These are phyloP conservation scores for Tricholaema leucomelas DNA, from an alignment of 2,113 vertebrate genomes.

Conservation along the genomic window DNA sequence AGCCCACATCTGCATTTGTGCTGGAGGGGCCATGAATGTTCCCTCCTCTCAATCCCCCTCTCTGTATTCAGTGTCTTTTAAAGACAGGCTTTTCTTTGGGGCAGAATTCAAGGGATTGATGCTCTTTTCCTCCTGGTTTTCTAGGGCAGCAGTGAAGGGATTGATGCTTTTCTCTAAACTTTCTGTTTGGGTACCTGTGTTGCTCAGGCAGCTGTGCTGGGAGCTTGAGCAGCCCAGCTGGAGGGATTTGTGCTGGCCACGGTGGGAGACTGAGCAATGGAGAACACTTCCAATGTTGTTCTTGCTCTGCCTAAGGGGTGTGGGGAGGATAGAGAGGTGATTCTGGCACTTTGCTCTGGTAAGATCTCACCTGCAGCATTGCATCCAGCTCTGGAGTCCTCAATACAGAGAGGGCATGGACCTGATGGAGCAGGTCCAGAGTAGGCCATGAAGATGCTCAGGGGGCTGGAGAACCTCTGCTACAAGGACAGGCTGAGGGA, in stretches of 20 bases:
- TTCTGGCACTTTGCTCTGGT: too few relatives aligned
- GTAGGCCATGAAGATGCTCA: too few relatives aligned
- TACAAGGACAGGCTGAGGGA: too few relatives aligned
- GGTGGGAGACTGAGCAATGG: background rate
- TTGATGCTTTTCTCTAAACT: background rate
- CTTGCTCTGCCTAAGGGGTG: background rate
- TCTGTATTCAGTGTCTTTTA: background rate
- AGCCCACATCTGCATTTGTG: conserved; percentile 42
- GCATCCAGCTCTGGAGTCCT: too few relatives aligned
- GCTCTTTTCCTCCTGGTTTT: background rate
- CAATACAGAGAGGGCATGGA: too few relatives aligned
- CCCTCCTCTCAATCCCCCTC: background rate
- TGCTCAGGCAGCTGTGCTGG: background rate
- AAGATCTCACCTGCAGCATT: too few relatives aligned
- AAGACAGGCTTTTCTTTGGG: background rate
- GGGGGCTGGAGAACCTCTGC: too few relatives aligned
- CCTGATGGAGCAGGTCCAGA: too few relatives aligned
- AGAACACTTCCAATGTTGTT: background rate
- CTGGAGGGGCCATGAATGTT: background rate
- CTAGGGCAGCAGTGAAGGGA: background rate
- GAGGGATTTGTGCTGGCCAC: background rate
- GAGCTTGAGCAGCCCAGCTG: background rate
- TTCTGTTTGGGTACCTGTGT: conserved; percentile 1
- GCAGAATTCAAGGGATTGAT: background rate
- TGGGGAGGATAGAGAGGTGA: too few relatives aligned